Conservation (phyloP, 2,888 invertebrate species). For the Ophraella communa region DNA sequence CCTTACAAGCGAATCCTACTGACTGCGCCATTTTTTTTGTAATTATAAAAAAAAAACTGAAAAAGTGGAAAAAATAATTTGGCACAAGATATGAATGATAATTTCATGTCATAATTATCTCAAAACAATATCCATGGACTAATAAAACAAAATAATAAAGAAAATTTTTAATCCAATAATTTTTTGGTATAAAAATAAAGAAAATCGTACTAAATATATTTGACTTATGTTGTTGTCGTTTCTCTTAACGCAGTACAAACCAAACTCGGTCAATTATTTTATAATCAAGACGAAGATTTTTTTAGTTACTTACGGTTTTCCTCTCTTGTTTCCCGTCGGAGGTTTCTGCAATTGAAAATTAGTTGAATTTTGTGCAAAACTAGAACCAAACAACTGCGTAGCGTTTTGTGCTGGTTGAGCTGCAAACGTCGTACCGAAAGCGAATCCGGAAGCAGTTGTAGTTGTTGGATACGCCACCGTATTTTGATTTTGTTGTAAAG, state of each 20-base stretch:
- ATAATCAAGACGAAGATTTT: background rate
- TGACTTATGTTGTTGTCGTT: background rate
- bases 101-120: too few species aligned
- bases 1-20: too few species aligned
- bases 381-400: constrained; percentile 48
- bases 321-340: constrained; percentile 70
- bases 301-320: constrained; percentile 62
- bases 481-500: constrained; percentile 18
- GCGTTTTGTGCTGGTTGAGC: constrained; percentile 48
- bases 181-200: background rate
- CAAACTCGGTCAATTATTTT: background rate
- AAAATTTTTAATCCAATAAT: background rate
- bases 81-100: too few species aligned
- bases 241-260: background rate
- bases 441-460: constrained; percentile 15
- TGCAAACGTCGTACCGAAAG: constrained; percentile 43
- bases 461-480: constrained; percentile 24
- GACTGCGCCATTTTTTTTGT: too few species aligned
- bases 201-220: background rate
- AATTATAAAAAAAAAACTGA: too few species aligned
- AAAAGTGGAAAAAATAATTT: too few species aligned
- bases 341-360: constrained; percentile 76
- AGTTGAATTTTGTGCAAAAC: constrained; percentile 14
- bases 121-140: too few species aligned
- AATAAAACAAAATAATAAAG: too few species aligned